Evolutionary conservation across 2,797 vertebrate species (phyloP), one percentile per base, ranked within the genome.

Genomic region (Ctenosaura bakeri): DNA sequence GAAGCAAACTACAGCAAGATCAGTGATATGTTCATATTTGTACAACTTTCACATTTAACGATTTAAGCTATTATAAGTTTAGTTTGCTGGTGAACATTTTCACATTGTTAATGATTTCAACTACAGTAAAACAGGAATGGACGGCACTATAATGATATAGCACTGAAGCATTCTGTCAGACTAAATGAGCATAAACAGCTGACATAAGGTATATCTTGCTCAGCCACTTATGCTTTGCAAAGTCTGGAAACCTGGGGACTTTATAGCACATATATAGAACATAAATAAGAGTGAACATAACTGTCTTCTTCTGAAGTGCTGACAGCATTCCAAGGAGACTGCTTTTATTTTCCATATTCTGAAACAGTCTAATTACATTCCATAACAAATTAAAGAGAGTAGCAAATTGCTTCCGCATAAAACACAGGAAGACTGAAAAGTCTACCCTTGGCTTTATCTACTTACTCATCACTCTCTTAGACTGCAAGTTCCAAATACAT

Each of bases 351-450:
- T 83, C 71, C 59, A 89, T 90, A 83, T 87, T 54, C 81, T 78
- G 66, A 91, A 91, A 77, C 18, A 78, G 62, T 42, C 78, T 90
- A 77, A 89, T 77, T 86, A 83, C 73, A 71, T 86, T 89, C 78
- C 62, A 84, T 90, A 85, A 62, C 78, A 13, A 9, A 62, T 89
- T 80, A 89, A 88, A 90, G 52, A 88, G 52, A 71, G 24, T 12
- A 89, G 82, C 86, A 93, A 90, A 90, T 87, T 87, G 91, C 87
- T 87, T 90, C 90, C 64, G 80, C n/a, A 2, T 1, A 0, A 54
- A 18, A 87, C 50, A 91, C 81, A 84, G 91, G 87, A 90, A 90
- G 90, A 46, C 85, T 92, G 73, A 83, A 90, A 89, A 89, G 92
- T 93, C 91, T 85, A 0, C 85, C 92, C 86, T 92, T 81, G 46